Percentiles rank a stretch among this genome's conserved stretches.
Evolutionary conservation across 2,888 invertebrate species (phyloP).

Genomic region (Stegophylla sp.): DNA sequence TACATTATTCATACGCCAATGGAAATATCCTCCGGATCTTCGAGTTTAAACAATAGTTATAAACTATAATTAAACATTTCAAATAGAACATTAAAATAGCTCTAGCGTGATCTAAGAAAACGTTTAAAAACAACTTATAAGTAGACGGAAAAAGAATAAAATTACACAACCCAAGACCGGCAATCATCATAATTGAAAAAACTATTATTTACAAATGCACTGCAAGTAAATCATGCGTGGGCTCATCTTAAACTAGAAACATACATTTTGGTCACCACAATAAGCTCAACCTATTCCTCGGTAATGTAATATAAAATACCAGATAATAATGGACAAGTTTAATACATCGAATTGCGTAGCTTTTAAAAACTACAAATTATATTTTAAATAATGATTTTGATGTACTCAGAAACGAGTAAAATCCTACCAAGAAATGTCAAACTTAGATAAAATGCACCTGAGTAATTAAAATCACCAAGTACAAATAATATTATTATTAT

Average conservation of each 20-base stretch:
- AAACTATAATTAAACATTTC: conserved; percentile 38
- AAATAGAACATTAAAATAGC: conserved; percentile 8
- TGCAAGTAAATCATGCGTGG: not conserved
- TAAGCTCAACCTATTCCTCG: not conserved
- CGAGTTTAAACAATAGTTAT: conserved; percentile 44
- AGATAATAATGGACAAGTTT: too few relatives aligned
- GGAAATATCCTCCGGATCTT: conserved; percentile 48
- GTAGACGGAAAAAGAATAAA: conserved; percentile 7
- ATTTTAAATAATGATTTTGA: not conserved
- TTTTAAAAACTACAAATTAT: not conserved
- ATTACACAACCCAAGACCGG: not conserved
- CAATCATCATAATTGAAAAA: conserved; percentile 5
- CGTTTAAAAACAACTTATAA: not conserved
- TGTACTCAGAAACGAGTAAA: not conserved
- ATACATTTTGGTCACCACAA: not conserved
- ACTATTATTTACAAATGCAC: not conserved
- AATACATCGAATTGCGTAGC: too few relatives aligned
- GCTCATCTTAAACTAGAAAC: not conserved
- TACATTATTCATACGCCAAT: conserved; percentile 46
- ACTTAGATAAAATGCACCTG: too few relatives aligned
- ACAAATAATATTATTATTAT: too few relatives aligned
- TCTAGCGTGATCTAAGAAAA: not conserved
- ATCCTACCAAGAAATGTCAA: too few relatives aligned
- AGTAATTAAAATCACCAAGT: too few relatives aligned
- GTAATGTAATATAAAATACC: too few relatives aligned